These are phyloP conservation scores for Mionectes macconnelli DNA, from an alignment of 2,113 vertebrate genomes.

Conservation along the genomic window DNA sequence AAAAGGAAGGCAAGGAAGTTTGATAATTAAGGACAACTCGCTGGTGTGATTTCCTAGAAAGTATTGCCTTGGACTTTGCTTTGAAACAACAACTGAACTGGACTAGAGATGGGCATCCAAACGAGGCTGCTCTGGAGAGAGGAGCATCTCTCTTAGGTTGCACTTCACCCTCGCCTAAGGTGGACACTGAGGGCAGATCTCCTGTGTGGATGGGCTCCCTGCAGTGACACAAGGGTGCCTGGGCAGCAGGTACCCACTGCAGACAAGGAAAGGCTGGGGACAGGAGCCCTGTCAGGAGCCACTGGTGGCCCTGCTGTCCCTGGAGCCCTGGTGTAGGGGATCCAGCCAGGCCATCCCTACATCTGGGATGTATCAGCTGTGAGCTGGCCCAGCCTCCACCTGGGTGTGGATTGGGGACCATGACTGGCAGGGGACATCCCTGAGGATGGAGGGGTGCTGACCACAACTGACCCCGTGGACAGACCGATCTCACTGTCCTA, in stretches of 20 bases:
- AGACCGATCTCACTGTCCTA: background rate
- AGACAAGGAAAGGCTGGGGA: background rate
- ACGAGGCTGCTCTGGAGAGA: background rate
- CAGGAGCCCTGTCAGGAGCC: background rate
- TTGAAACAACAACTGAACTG: background rate
- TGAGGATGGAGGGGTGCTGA: background rate
- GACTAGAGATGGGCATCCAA: background rate
- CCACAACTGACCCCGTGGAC: background rate
- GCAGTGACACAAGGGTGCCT: background rate
- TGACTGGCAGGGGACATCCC: background rate
- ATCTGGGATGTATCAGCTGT: background rate
- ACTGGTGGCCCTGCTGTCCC: background rate
- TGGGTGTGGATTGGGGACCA: rapidly evolving
- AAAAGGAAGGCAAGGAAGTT: background rate
- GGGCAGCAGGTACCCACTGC: background rate
- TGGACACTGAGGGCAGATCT: background rate
- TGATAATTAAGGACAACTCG: background rate
- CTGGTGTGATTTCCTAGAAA: background rate
- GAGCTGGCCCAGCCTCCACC: background rate
- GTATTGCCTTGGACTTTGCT: background rate
- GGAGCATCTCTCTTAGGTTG: background rate
- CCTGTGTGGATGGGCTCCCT: background rate
- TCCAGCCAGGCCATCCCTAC: background rate
- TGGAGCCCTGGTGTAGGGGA: background rate
- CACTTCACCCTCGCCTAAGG: background rate